A percentile compares a stretch with the other conserved stretches of the same genome.
These are phyloP conservation scores for Pyrrhura leucotis DNA, from an alignment of 2,797 vertebrate genomes.

Conservation along the genomic window DNA sequence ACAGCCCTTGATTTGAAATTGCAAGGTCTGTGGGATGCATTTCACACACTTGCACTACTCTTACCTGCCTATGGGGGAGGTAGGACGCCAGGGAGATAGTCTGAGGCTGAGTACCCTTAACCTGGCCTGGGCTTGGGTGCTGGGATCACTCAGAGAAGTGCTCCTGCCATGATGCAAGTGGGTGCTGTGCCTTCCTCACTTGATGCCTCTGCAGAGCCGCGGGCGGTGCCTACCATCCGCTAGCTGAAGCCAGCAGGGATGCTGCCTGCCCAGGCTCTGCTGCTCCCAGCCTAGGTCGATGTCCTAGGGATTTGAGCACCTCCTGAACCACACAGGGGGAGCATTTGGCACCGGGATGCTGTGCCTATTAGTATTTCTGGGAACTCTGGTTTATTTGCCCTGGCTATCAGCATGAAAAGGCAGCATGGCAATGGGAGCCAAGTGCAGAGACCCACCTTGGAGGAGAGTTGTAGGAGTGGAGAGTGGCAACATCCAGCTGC, in stretches of 20 bases:
- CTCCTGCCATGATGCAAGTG: accelerated
- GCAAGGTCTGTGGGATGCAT: background rate
- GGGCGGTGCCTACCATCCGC: background rate
- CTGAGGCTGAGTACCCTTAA: background rate
- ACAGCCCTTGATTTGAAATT: background rate
- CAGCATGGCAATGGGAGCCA: background rate
- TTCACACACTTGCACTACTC: accelerated
- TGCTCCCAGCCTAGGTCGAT: background rate
- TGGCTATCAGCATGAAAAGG: background rate
- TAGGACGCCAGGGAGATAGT: background rate
- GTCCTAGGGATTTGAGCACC: background rate
- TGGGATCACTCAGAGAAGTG: background rate
- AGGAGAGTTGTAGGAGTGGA: background rate
- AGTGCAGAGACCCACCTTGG: background rate
- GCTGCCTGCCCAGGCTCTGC: accelerated
- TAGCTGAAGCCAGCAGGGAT: background rate
- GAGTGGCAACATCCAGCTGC: background rate
- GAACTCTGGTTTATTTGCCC: background rate
- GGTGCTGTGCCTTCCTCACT: accelerated
- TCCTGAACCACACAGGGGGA: background rate
- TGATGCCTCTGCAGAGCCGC: background rate
- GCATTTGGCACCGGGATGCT: accelerated
- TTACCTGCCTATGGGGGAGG: background rate
- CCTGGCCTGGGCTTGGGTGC: background rate
- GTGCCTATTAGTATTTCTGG: accelerated